Percentiles rank a stretch among this genome's conserved stretches.
phyloP scores from a whole-genome alignment of 2,113 vertebrate species.

The Proterorhinus semilunaris region DNA sequence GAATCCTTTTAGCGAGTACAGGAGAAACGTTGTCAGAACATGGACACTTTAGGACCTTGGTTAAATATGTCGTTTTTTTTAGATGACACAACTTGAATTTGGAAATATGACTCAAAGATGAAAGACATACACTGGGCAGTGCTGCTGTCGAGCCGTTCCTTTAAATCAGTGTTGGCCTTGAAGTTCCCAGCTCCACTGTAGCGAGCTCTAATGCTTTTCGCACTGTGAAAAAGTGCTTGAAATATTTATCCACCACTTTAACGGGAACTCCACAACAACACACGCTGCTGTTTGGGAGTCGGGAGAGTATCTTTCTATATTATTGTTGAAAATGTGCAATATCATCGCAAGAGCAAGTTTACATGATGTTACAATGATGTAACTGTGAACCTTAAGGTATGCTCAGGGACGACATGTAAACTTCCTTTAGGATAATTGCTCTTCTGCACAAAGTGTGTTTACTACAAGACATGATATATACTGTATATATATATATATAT shows the following conservation, averaged over 20 bases:
- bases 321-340: too few species aligned
- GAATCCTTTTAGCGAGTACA: too few species aligned
- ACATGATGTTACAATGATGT: too few species aligned
- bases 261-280: not conserved
- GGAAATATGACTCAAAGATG: slow-evolving; percentile 24
- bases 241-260: not conserved
- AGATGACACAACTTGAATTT: slow-evolving; percentile 6
- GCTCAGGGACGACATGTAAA: too few species aligned
- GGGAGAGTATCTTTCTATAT: not conserved
- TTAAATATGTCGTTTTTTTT: slow-evolving; percentile 27
- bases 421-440: too few species aligned
- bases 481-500: too few species aligned
- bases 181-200: not conserved
- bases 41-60: not conserved
- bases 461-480: too few species aligned
- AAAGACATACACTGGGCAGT: slow-evolving; percentile 20
- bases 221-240: not conserved
- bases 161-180: slow-evolving; percentile 27
- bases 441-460: too few species aligned
- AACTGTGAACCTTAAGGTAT: too few species aligned
- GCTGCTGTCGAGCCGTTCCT: slow-evolving; percentile 13
- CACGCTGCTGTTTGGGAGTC: not conserved
- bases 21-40: not conserved
- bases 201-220: not conserved
- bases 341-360: too few species aligned